These are phyloP conservation scores for Leptinotarsa tumamoca DNA, from an alignment of 2,888 invertebrate genomes.

Conservation along the genomic window DNA sequence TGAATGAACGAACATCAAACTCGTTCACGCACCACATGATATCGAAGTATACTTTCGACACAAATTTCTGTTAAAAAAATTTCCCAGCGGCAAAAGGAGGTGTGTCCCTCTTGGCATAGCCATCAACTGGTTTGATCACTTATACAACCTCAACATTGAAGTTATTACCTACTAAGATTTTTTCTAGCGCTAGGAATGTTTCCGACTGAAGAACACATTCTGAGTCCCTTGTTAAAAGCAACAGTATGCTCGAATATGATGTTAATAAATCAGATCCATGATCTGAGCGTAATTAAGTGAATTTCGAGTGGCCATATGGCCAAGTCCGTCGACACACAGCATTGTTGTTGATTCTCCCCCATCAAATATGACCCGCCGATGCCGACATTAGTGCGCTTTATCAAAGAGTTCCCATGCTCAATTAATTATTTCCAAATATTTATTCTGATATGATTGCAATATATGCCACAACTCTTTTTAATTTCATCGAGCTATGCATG, in stretches of 20 bases:
- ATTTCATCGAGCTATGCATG: conserved; percentile 1
- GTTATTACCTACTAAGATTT: neutral
- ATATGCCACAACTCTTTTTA: neutral
- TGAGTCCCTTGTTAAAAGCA: conserved; percentile 3
- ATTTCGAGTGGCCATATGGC: conserved; percentile 58
- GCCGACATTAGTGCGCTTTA: conserved; percentile 36
- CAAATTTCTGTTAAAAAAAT: too few relatives aligned
- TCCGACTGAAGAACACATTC: neutral
- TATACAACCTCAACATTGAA: neutral
- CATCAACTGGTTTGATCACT: too few relatives aligned
- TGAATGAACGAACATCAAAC: too few relatives aligned
- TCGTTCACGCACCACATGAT: too few relatives aligned
- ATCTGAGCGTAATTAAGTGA: conserved; percentile 69
- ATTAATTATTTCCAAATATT: conserved; percentile 44
- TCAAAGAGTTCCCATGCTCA: conserved; percentile 46
- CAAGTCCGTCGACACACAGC: conserved; percentile 30
- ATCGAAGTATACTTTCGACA: neutral
- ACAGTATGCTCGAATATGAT: conserved; percentile 32
- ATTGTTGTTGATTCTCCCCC: conserved; percentile 33
- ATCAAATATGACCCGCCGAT: conserved; percentile 32
- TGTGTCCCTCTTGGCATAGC: too few relatives aligned
- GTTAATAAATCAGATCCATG: conserved; percentile 51
- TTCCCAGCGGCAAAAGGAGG: too few relatives aligned
- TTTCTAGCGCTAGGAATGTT: neutral
- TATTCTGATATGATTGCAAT: conserved; percentile 21